These are phyloP conservation scores for Ganaspis sp. DNA, from an alignment of 1,140 invertebrate genomes.

Conservation along the genomic window DNA sequence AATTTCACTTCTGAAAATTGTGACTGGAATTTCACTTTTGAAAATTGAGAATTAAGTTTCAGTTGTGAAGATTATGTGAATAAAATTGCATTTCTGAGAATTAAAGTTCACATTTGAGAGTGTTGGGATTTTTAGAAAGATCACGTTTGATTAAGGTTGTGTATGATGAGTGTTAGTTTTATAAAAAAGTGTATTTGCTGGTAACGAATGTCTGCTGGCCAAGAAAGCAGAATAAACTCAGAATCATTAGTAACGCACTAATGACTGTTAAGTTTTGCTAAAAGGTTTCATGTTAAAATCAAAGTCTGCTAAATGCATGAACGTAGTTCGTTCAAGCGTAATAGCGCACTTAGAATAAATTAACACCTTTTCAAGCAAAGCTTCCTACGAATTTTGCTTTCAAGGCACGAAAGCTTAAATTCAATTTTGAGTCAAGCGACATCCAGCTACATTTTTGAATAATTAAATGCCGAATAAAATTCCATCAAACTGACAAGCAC, in stretches of 20 bases:
- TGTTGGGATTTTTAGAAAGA: no score
- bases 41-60: no score
- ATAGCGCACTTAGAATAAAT: conserved; percentile 23
- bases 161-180: neutral
- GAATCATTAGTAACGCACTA: conserved; percentile 11
- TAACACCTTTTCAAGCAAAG: conserved; percentile 15
- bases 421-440: neutral
- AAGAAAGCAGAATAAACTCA: neutral
- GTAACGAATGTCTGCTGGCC: neutral
- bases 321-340: conserved; percentile 4
- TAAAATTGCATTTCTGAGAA: no score
- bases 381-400: conserved; percentile 13
- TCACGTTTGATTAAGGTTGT: no score
- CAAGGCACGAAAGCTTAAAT: neutral
- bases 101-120: no score
- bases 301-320: conserved; percentile 9
- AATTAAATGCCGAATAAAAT: neutral
- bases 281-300: conserved; percentile 9
- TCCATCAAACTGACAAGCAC: neutral
- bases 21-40: no score
- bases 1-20: no score
- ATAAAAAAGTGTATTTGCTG: neutral
- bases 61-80: no score
- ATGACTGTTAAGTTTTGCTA: conserved; percentile 7
- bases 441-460: neutral